Evolutionary conservation across 2,888 invertebrate genomes (phyloP).

Genomic region (Fragum fragum): DNA sequence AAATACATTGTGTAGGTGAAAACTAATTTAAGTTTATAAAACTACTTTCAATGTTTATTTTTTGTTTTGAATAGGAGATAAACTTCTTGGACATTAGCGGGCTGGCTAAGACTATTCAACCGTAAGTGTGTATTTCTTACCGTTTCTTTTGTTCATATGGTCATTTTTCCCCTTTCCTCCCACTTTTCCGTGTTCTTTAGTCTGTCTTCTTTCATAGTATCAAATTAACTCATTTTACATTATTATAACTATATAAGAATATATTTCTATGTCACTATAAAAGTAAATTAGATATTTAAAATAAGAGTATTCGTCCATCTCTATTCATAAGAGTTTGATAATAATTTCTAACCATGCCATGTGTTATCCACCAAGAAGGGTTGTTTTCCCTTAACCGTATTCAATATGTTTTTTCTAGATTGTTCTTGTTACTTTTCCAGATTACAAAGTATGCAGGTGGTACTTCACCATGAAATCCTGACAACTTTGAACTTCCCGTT

Average conservation of each 20-base stretch:
- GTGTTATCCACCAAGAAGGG: not conserved
- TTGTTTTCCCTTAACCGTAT: too few relatives aligned
- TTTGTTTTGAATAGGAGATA: not conserved
- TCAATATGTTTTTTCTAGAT: too few relatives aligned
- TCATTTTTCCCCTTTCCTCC: too few relatives aligned
- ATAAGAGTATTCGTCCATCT: not conserved
- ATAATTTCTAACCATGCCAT: not conserved
- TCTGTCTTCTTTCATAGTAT: not conserved
- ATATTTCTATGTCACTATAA: too few relatives aligned
- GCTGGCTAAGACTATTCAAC: not conserved
- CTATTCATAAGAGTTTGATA: not conserved
- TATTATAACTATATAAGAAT: too few relatives aligned
- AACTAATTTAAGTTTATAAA: not conserved
- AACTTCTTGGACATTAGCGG: not conserved
- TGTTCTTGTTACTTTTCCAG: not conserved
- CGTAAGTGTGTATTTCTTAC: not conserved
- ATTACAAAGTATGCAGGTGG: not conserved
- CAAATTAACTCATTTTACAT: not conserved
- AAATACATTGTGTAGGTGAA: too few relatives aligned
- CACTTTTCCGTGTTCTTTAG: not conserved
- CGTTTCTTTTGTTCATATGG: not conserved
- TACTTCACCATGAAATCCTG: conserved; percentile 3
- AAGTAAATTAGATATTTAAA: too few relatives aligned
- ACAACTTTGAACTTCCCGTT: not conserved
- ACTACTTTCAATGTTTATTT: not conserved